phyloP scores from a whole-genome alignment of 2,888 invertebrate species.

The Cephus pygmeus region DNA sequence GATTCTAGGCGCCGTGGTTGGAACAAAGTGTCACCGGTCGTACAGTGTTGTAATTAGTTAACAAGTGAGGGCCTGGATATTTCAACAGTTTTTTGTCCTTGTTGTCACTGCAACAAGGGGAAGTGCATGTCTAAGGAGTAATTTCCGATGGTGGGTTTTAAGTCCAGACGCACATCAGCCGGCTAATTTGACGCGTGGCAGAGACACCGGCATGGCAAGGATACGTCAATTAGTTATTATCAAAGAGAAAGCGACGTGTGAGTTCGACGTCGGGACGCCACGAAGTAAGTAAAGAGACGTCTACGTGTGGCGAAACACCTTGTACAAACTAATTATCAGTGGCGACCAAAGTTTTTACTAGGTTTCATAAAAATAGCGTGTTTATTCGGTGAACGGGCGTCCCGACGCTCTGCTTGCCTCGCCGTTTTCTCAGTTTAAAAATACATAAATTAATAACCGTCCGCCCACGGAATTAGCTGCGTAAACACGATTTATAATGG shows the following conservation, averaged over 20 bases:
- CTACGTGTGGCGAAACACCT: slow-evolving; percentile 16
- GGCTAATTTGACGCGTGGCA: background rate
- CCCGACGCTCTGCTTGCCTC: background rate
- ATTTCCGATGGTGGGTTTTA: background rate
- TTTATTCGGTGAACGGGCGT: background rate
- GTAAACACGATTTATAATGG: slow-evolving; percentile 33
- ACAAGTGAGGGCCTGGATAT: background rate
- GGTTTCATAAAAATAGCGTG: slow-evolving; percentile 6
- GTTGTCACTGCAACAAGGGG: background rate
- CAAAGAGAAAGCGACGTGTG: background rate
- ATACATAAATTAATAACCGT: slow-evolving; percentile 29
- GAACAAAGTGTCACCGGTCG: background rate
- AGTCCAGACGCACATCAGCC: background rate
- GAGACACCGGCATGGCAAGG: background rate
- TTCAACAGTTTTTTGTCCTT: background rate
- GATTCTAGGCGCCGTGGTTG: background rate
- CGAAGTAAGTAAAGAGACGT: background rate
- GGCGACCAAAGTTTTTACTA: slow-evolving; percentile 7
- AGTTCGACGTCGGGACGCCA: background rate
- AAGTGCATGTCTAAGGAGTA: background rate
- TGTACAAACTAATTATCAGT: slow-evolving; percentile 50
- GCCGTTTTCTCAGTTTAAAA: slow-evolving; percentile 18
- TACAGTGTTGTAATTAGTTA: background rate
- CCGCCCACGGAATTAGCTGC: slow-evolving; percentile 28
- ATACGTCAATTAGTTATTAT: background rate